Evolutionary conservation across 1,140 invertebrate genomes (phyloP).

Genomic region (Theocolax elegans): DNA sequence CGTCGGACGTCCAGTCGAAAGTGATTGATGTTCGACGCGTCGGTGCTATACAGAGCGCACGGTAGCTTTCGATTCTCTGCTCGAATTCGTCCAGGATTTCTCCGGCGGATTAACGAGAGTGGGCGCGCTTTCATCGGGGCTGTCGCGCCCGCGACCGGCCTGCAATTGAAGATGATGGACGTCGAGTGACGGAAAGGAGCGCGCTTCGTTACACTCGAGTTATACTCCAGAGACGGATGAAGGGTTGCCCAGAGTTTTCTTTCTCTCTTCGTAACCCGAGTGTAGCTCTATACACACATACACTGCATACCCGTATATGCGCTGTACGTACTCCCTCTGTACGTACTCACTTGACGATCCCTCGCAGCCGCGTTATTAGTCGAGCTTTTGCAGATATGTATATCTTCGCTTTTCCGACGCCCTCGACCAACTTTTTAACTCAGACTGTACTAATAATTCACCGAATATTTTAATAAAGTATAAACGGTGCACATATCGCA

Average conservation of each 20-base stretch:
- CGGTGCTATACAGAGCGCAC: background rate
- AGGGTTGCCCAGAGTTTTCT: conserved; percentile 13
- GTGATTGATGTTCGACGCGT: conserved; percentile 18
- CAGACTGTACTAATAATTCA: too few species aligned
- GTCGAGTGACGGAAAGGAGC: conserved; percentile 32
- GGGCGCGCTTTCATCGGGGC: conserved; percentile 11
- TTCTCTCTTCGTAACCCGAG: conserved; percentile 1
- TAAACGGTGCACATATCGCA: too few species aligned
- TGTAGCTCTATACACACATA: background rate
- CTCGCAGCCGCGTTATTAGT: too few species aligned
- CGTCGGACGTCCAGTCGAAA: background rate
- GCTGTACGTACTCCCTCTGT: too few species aligned
- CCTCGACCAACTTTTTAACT: too few species aligned
- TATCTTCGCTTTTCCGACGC: too few species aligned
- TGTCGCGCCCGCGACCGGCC: conserved; percentile 4
- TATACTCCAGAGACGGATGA: background rate
- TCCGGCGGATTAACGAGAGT: background rate
- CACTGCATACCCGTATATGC: too few species aligned
- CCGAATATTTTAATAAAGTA: too few species aligned
- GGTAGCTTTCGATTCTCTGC: conserved; percentile 2
- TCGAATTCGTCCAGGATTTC: conserved; percentile 18
- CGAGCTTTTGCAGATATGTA: too few species aligned
- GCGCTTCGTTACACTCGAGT: conserved; percentile 25
- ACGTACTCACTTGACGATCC: too few species aligned
- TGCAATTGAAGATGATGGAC: conserved; percentile 32